Percentiles rank a stretch among this genome's conserved stretches.
Evolutionary conservation across 2,113 vertebrate genomes (phyloP).

Genomic region (Mobula hypostoma): DNA sequence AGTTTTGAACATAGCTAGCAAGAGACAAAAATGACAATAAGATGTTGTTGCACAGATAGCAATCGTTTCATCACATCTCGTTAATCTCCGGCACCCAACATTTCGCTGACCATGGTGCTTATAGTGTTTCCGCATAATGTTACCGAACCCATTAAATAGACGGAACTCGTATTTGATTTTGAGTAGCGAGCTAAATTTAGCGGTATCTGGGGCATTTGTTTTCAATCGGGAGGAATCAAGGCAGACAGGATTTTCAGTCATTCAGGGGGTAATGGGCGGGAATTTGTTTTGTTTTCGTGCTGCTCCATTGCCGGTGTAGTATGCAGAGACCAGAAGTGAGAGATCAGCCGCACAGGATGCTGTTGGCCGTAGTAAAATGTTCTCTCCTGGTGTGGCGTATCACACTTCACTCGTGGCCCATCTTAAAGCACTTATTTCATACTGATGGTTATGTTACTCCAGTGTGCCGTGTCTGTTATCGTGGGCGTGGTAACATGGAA

Average conservation of each 20-base stretch:
- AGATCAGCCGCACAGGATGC: neutral
- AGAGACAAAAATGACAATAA: neutral
- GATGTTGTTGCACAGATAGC: neutral
- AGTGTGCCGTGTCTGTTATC: neutral
- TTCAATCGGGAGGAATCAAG: neutral
- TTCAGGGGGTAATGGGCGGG: neutral
- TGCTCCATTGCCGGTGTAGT: neutral
- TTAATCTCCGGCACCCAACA: neutral
- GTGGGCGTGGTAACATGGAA: neutral
- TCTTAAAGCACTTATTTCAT: neutral
- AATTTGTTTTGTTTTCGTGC: neutral
- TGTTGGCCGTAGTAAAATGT: neutral
- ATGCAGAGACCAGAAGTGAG: neutral
- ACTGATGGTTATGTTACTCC: too few species aligned
- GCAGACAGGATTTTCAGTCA: neutral
- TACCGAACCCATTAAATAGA: neutral
- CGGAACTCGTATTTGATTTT: neutral
- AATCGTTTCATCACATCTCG: neutral
- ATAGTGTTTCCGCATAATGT: neutral
- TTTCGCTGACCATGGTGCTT: slow-evolving; percentile 34
- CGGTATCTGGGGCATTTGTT: neutral
- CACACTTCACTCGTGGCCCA: neutral
- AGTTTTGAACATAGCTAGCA: neutral
- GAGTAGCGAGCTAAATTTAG: neutral
- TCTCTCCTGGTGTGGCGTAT: neutral